These are phyloP conservation scores for Rapana venosa DNA, from an alignment of 2,888 invertebrate species.

Conservation along the genomic window DNA sequence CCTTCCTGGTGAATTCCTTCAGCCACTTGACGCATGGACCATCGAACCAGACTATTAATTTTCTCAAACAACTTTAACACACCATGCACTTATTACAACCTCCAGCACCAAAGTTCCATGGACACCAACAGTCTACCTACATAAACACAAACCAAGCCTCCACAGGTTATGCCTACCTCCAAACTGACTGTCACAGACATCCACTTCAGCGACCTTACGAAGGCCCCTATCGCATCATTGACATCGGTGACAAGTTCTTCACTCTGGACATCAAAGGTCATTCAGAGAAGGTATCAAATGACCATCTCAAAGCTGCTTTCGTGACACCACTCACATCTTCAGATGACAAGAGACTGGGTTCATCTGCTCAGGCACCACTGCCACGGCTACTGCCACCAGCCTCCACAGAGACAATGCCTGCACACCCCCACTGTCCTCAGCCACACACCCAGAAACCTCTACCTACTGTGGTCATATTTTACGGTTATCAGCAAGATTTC, in stretches of 20 bases:
- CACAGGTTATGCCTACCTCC: slow-evolving; percentile 33
- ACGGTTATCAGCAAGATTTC: not conserved
- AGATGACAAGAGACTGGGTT: slow-evolving; percentile 18
- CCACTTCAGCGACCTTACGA: slow-evolving; percentile 41
- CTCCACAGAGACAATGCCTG: not conserved
- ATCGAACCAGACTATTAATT: slow-evolving; percentile 35
- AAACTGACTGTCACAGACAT: slow-evolving; percentile 32
- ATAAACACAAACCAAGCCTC: slow-evolving; percentile 34
- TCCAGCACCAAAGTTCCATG: slow-evolving; percentile 35
- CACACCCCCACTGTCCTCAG: not conserved
- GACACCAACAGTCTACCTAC: slow-evolving; percentile 24
- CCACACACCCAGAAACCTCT: not conserved
- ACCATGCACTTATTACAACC: slow-evolving; percentile 37
- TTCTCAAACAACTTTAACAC: slow-evolving; percentile 37
- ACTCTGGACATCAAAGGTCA: slow-evolving; percentile 36
- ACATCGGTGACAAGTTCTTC: slow-evolving; percentile 35
- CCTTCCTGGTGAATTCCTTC: slow-evolving; percentile 42
- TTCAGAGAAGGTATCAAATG: slow-evolving; percentile 37
- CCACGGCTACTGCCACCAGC: not conserved
- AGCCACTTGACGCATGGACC: slow-evolving; percentile 29
- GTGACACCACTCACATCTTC: slow-evolving; percentile 27
- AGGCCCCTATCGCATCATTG: slow-evolving; percentile 35
- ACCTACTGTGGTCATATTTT: not conserved
- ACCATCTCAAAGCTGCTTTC: slow-evolving; percentile 41
- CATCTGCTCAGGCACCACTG: too few species aligned